A percentile compares a stretch with the other conserved stretches of the same genome.
Evolutionary conservation across 92 coral and sea anemone species (phyloP).

Genomic region (Meandrina meandrites): DNA sequence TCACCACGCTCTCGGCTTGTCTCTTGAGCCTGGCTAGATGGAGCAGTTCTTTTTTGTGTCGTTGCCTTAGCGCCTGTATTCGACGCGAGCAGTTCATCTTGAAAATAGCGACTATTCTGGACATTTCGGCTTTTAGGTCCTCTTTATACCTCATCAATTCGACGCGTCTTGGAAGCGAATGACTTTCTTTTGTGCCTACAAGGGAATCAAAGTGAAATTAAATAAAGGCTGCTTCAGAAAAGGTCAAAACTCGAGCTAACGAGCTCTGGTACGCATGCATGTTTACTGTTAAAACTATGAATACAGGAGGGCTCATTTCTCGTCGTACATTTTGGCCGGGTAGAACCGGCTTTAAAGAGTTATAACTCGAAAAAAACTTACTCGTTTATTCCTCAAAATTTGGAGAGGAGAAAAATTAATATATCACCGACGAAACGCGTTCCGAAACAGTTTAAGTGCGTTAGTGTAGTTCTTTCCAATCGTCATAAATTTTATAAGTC

Average conservation of each 20-base stretch:
- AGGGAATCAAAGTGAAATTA: not conserved
- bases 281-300: too few relatives aligned
- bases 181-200: slow-evolving; percentile 37
- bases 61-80: slow-evolving; percentile 49
- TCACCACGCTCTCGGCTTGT: slow-evolving; percentile 17
- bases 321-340: too few relatives aligned
- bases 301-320: too few relatives aligned
- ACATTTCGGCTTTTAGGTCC: slow-evolving; percentile 67
- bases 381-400: too few relatives aligned
- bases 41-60: slow-evolving; percentile 77
- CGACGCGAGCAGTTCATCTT: slow-evolving; percentile 56
- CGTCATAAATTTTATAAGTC: too few relatives aligned
- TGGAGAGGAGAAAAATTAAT: too few relatives aligned
- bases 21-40: slow-evolving; percentile 60
- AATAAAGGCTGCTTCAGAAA: not conserved
- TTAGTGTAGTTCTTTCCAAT: too few relatives aligned
- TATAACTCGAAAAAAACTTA: too few relatives aligned
- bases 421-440: too few relatives aligned
- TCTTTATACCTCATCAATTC: slow-evolving; percentile 37
- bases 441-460: too few relatives aligned
- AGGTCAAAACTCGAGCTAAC: not conserved
- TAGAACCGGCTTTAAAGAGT: too few relatives aligned
- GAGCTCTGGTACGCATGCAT: not conserved
- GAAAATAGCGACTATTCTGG: slow-evolving; percentile 62
- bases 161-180: slow-evolving; percentile 34